Base-by-base conservation (phyloP, 2,888 invertebrate species). In the Erebia ligea region DNA sequence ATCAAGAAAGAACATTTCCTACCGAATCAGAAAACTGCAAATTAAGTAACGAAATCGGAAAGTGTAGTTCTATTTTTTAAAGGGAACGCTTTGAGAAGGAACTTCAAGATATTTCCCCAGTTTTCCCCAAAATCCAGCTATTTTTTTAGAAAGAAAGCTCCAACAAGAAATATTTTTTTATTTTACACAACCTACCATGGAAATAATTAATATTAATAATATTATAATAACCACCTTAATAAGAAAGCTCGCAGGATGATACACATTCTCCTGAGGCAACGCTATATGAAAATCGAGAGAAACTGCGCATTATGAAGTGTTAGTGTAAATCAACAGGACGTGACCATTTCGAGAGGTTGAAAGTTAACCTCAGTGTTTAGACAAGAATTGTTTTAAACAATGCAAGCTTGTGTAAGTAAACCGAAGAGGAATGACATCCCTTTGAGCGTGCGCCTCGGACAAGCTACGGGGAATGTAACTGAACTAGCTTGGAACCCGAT, bases 261-360 rank as follows among this genome's bases (percentile, higher is more conserved):
- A 54, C 13, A 64, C 40, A 54, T 66, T 40, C 17, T 19, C 21
- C 21, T 25, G 13, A 57, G 25, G 50, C 63, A 1, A 9, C 21
- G 40, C 48, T 34, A 58, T 25, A 58, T 25, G 64, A 69, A 71
- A 40, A 69, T 64, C 57, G 62, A 73, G 68, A 59, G 69, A 66
- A 73, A 71, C 71, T 67, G 45, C 48, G 61, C 68, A 67, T 73
- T 71, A 70, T 70, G 70, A 72, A 70, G 73, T 75, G 69, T 76
- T 70, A 73, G 73, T 68, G 67, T 73, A 75, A 66, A 58, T 67
- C 67, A 75, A 76, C 76, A 74, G 68, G 71, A 74, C 74, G 76
- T 76, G 76, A 70, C 70, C 70, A 69, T 73, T 74, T 73, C 68
- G 71, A 70, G 73, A 73, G 67, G 69, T 74, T 76, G 73, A 70